Evolutionary conservation across 2,113 vertebrate species (phyloP), one percentile per base, ranked within the genome.

Genomic region (Cinclus mexicanus): DNA sequence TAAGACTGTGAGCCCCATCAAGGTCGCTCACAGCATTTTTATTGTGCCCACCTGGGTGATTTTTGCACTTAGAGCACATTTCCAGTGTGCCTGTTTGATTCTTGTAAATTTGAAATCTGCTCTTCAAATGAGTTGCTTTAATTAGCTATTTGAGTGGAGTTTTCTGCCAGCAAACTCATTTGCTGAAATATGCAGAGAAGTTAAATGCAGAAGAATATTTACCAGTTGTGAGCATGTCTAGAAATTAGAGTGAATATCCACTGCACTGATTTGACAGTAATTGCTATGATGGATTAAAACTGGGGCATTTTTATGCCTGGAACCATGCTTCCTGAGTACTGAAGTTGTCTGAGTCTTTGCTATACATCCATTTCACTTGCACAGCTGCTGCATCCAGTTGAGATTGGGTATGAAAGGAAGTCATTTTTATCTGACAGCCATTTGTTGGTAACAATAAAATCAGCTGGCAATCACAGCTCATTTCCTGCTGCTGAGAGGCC

Each of bases 161-260:
- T 71, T 94, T 87, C 83, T 89, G 83, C 77, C 83, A 92, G 91
- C 60, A 94, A 92, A 84, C 44, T 81, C 44, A 14, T 87, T 93
- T 94, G 44, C 44, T 82, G 56, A 60, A 93, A 89, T 75, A 31
- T 2, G 1, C 24, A 21, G 52, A 37, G 17, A 29, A 78, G 31
- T 61, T 84, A 92, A 83, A 86, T 3, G 28, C n/a, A 39, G 47
- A 63, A 67, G 55, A 81, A 14, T 47, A 75, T 55, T 19, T 42
- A 59, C n/a, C 11, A 31, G 15, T 52, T 49, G 25, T 68, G 64
- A 83, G 37, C 11, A 3, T 56, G 64, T 52, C 89, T 94, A 59
- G 70, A 94, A 92, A 89, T 87, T 31, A 83, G 37, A 91, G 64
- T 56, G 69, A 91, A 21, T 42, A 81, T 75, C 46, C 31, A 20